phyloP scores from a whole-genome alignment of 2,113 vertebrate species.

The Corynorhinus townsendii region DNA sequence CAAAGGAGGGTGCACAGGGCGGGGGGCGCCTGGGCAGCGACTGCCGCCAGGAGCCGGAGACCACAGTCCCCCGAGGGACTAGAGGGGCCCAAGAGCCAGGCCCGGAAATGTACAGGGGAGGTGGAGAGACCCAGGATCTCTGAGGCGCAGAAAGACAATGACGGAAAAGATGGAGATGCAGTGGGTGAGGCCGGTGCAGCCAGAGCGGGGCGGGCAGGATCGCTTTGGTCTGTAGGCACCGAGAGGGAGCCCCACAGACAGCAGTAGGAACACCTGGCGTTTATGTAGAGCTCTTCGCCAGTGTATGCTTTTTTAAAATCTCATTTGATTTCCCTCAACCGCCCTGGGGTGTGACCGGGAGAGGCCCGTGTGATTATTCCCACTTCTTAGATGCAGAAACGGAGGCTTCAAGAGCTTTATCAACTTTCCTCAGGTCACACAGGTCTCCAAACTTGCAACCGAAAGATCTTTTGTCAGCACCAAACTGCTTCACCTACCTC shows the following conservation, averaged over 20 bases:
- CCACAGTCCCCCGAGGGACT: background rate
- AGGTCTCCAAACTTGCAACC: background rate
- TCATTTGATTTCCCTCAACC: background rate
- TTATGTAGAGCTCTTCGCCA: background rate
- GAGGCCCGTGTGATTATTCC: background rate
- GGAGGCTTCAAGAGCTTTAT: background rate
- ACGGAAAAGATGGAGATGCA: slow-evolving; percentile 64
- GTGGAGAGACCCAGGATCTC: background rate
- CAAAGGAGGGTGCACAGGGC: slow-evolving; percentile 72
- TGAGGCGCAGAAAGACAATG: background rate
- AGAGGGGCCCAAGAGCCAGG: background rate
- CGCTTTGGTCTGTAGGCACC: background rate
- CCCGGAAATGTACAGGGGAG: slow-evolving; percentile 35
- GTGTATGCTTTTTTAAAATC: background rate
- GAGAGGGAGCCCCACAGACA: background rate
- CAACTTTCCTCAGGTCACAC: background rate
- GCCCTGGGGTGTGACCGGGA: background rate
- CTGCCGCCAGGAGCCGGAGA: slow-evolving; percentile 22
- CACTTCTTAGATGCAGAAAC: background rate
- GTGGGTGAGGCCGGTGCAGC: slow-evolving; percentile 56
- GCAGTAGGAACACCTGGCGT: background rate
- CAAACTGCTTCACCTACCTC: background rate
- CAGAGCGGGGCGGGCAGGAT: slow-evolving; percentile 48
- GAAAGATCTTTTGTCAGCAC: background rate
- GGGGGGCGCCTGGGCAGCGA: slow-evolving; percentile 62